Conservation (phyloP, 2,797 vertebrate genomes). For the Lagorchestes hirsutus region DNA sequence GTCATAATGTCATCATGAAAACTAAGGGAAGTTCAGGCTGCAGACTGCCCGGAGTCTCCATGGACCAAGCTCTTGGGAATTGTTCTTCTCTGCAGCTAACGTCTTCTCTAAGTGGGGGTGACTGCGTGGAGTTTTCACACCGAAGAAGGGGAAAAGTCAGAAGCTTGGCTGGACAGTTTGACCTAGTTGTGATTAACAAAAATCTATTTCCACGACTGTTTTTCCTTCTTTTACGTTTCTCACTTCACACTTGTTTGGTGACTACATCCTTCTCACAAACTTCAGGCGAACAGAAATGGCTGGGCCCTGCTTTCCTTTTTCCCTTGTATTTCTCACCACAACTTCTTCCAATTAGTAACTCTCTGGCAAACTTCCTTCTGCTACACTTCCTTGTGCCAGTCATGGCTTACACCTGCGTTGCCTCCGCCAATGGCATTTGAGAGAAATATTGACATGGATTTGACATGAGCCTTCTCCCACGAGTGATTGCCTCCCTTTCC, state of each 20-base stretch:
- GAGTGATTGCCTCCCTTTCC: constrained; percentile 94
- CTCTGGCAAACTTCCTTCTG: constrained; percentile 88
- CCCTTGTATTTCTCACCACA: constrained; percentile 81
- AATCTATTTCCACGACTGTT: constrained; percentile 3
- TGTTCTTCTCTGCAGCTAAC: background rate
- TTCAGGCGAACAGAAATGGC: constrained; percentile 75
- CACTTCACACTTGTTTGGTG: constrained; percentile 65
- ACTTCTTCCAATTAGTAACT: constrained; percentile 86
- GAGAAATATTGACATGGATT: constrained; percentile 86
- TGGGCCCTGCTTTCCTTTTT: constrained; percentile 82
- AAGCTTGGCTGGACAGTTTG: constrained; percentile 19
- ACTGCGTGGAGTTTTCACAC: constrained; percentile 24
- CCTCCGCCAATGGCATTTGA: constrained; percentile 86
- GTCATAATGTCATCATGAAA: background rate
- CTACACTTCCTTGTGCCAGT: constrained; percentile 86
- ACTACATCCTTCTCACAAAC: constrained; percentile 72
- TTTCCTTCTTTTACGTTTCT: constrained; percentile 71
- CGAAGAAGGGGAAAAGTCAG: constrained; percentile 35
- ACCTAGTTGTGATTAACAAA: constrained; percentile 29
- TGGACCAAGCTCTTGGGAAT: constrained; percentile 22
- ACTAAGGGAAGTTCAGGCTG: background rate
- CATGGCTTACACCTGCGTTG: constrained; percentile 85
- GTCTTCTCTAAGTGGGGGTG: constrained; percentile 57
- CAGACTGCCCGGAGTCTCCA: background rate
- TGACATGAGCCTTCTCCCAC: constrained; percentile 88